Conservation (phyloP, 1,140 invertebrate species). For the Drosophila ambigua region DNA sequence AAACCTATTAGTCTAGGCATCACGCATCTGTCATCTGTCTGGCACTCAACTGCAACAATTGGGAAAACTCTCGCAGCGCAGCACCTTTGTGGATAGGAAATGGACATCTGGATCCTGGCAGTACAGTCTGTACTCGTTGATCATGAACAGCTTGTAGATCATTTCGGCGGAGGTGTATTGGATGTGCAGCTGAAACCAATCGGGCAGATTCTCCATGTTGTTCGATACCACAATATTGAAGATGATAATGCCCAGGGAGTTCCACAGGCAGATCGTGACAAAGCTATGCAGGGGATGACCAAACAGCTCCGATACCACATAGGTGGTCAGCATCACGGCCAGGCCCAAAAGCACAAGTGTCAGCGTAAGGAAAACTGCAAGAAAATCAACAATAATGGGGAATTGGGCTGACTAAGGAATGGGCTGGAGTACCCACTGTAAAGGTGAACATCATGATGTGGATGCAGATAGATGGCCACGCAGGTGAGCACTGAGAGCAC, state of each 20-base stretch:
- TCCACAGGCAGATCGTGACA: conserved; percentile 12
- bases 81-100: conserved; percentile 48
- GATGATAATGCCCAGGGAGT: conserved; percentile 20
- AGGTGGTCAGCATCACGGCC: conserved; percentile 21
- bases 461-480: conserved; percentile 16
- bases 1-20: no score
- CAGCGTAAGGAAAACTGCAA: conserved; percentile 17
- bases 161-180: conserved; percentile 36
- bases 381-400: no score
- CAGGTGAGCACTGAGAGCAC: background rate
- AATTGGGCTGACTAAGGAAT: no score
- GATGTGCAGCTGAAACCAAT: background rate
- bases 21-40: background rate
- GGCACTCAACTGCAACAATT: conserved; percentile 63
- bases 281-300: conserved; percentile 10
- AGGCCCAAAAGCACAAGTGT: conserved; percentile 5
- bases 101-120: conserved; percentile 36
- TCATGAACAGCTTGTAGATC: conserved; percentile 39
- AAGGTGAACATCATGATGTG: conserved; percentile 26
- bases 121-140: conserved; percentile 14
- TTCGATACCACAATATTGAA: conserved; percentile 18
- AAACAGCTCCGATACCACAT: conserved; percentile 18
- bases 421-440: conserved; percentile 11
- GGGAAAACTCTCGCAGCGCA: conserved; percentile 25
- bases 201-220: rapidly evolving